Evolutionary conservation across 2,113 vertebrate species (phyloP), one percentile per base, ranked within the genome.

Genomic region (Cephalopholis sonnerati): DNA sequence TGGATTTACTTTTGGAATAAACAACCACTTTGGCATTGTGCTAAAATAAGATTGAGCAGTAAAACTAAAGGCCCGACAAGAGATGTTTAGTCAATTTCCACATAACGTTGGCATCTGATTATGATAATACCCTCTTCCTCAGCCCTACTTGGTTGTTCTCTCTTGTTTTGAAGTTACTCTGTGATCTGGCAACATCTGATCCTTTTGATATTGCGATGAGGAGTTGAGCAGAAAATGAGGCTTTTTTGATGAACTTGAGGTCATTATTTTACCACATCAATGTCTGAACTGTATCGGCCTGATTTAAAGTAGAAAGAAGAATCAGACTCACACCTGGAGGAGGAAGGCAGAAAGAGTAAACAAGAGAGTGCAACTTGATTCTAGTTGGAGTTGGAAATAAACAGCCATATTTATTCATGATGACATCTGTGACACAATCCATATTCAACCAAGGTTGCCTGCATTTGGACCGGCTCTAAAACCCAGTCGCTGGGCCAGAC

Each of bases 321-420:
- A 41, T 77, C 68, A 39, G 74, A 7, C 69, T 25, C 25, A 4
- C 46, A 74, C 64, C 77, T 83, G 71, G 41, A 41, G 53, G 20
- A 65, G 59, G 46, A 59, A 55, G 24, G 66, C 36, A 78, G 51
- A 48, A 15, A 65, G 2, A 29, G 36, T 68, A 74, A 77, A 69
- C 46, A 55, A 16, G 6, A 24, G 54, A 16, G 32, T 25, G 24
- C 16, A 16, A 24, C 68, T 55, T 74, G 25, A 69, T 58, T 64
- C n/a, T 12, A 25, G 39, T 41, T 59, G 16, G 58, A 67, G 50
- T 46, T 67, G 24, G 24, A 66, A 74, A 66, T 74, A 68, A 85
- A 85, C 2, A 66, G 17, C 22, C 44, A 44, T 51, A 67, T 88
- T 85, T 86, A 86, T 89, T 87, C 76, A 82, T 69, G 77, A 82